These are phyloP conservation scores for Cyanoderma ruficeps DNA, from an alignment of 2,113 vertebrate species.

Conservation along the genomic window DNA sequence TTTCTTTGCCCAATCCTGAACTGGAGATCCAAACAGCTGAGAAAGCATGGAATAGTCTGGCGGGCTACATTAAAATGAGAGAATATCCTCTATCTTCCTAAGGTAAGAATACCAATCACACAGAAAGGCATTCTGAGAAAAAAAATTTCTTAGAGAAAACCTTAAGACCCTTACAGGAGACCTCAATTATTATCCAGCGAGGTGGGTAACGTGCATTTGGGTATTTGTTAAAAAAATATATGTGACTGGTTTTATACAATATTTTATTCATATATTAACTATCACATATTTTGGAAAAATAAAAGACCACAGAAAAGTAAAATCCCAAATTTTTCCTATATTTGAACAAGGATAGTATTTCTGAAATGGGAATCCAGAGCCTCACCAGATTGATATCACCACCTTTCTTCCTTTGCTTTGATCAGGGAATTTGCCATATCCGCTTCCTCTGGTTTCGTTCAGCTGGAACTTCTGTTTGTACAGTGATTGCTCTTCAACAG, in stretches of 20 bases:
- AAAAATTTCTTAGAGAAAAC: background rate
- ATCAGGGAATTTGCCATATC: background rate
- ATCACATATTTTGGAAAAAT: background rate
- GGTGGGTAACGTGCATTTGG: background rate
- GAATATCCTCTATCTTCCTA: background rate
- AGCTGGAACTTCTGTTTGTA: background rate
- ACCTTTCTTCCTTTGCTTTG: background rate
- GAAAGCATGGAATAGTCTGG: background rate
- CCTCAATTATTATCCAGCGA: background rate
- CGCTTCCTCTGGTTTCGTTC: background rate
- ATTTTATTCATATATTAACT: background rate
- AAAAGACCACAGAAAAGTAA: background rate
- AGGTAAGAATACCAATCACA: background rate
- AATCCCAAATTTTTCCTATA: fast-evolving
- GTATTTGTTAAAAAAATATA: background rate
- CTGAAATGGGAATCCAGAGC: background rate
- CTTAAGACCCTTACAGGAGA: background rate
- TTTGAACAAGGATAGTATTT: background rate
- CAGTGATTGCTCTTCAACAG: background rate
- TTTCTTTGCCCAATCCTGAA: background rate
- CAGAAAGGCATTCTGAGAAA: background rate
- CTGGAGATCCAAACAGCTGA: background rate
- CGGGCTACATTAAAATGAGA: background rate
- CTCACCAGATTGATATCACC: background rate
- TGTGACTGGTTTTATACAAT: background rate